A percentile compares a stretch with the other conserved stretches of the same genome.
These are phyloP conservation scores for Nibea coibor DNA, from an alignment of 2,113 vertebrate species.

Conservation along the genomic window DNA sequence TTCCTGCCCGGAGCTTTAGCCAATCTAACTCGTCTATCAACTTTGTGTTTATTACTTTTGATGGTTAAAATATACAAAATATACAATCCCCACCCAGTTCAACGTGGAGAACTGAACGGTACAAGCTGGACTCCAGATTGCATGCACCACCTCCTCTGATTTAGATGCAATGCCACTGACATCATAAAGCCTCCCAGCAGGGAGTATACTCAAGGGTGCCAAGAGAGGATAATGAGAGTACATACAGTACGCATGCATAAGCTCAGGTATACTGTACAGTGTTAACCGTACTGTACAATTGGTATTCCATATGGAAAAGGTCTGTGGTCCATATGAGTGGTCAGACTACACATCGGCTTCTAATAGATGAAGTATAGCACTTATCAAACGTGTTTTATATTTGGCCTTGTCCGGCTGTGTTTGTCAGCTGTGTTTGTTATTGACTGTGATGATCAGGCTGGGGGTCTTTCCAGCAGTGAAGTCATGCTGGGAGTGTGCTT, in stretches of 20 bases:
- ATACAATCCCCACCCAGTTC: slow-evolving; percentile 42
- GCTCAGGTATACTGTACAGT: not conserved
- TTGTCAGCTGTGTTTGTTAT: no score
- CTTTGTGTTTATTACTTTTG: slow-evolving; percentile 70
- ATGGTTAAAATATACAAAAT: slow-evolving; percentile 65
- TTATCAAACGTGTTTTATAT: no score
- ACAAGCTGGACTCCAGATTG: slow-evolving; percentile 22
- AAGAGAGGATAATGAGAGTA: not conserved
- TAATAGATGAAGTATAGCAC: no score
- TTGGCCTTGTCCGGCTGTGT: no score
- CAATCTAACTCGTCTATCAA: slow-evolving; percentile 49
- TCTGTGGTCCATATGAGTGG: not conserved
- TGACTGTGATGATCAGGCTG: not conserved
- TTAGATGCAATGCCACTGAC: slow-evolving; percentile 29
- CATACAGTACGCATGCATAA: not conserved
- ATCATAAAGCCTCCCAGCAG: slow-evolving; percentile 32
- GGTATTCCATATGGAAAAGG: not conserved
- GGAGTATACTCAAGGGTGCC: slow-evolving; percentile 6
- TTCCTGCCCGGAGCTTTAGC: slow-evolving; percentile 44
- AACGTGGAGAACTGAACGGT: not conserved
- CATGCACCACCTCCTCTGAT: slow-evolving; percentile 35
- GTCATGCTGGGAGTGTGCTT: slow-evolving; percentile 34
- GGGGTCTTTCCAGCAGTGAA: slow-evolving; percentile 10
- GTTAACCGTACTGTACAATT: not conserved
- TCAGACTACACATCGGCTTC: no score